These are phyloP conservation scores for Oreortyx pictus DNA, from an alignment of 2,797 vertebrate species.

Conservation along the genomic window DNA sequence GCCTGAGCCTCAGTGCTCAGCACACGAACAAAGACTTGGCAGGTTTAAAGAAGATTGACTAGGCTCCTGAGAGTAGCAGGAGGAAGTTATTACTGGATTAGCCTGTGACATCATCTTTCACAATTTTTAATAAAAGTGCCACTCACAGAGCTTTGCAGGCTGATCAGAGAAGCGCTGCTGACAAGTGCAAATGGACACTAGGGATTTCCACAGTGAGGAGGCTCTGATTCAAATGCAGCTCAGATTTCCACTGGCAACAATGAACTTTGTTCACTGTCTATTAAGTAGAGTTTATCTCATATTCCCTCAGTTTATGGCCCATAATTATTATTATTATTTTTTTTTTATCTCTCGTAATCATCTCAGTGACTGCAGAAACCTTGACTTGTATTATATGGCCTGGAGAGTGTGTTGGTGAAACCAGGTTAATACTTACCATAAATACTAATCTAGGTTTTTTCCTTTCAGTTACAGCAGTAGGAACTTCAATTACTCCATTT, in stretches of 20 bases:
- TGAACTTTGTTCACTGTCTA: background rate
- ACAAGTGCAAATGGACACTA: background rate
- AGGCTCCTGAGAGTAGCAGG: background rate
- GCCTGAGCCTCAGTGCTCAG: background rate
- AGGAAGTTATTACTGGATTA: background rate
- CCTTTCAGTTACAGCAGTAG: background rate
- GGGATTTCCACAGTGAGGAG: background rate
- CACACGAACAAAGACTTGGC: background rate
- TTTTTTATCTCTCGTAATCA: background rate
- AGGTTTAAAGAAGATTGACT: background rate
- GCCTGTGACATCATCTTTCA: background rate
- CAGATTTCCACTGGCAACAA: background rate
- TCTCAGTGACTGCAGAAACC: background rate
- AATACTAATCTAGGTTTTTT: background rate
- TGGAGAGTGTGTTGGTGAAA: background rate
- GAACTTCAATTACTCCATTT: background rate
- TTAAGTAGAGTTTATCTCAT: background rate
- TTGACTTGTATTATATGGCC: background rate
- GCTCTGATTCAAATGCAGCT: background rate
- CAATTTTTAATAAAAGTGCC: background rate
- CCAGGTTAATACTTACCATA: background rate
- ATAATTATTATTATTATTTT: constrained; percentile 22
- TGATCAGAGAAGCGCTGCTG: background rate
- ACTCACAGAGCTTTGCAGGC: background rate
- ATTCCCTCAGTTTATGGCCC: constrained; percentile 34